A percentile compares a stretch with the other conserved stretches of the same genome.
phyloP scores from a whole-genome alignment of 92 coral and sea anemone species.

The Umimayanthus kanabou region DNA sequence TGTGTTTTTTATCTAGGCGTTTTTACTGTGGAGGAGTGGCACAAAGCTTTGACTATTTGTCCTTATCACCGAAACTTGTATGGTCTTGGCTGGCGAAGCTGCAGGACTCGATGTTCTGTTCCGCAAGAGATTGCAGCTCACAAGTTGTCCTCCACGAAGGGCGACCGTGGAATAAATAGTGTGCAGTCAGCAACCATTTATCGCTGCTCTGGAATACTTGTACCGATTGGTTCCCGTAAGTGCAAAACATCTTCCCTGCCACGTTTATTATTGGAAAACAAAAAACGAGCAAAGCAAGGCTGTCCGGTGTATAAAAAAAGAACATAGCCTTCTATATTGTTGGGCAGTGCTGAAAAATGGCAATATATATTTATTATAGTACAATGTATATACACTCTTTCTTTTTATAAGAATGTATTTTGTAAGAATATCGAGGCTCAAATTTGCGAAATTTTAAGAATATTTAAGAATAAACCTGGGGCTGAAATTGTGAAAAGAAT shows the following conservation, averaged over 20 bases:
- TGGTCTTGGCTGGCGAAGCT: neutral
- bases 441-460: too few relatives aligned
- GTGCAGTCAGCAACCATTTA: conserved; percentile 5
- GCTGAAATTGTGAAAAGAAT: too few relatives aligned
- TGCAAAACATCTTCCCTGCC: conserved; percentile 29
- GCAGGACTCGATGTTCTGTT: conserved; percentile 9
- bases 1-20: neutral
- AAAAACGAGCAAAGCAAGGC: conserved; percentile 14
- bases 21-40: neutral
- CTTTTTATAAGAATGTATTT: too few relatives aligned
- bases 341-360: conserved; percentile 8
- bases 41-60: neutral
- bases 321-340: neutral
- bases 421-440: too few relatives aligned
- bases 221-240: conserved; percentile 25
- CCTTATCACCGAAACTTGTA: neutral
- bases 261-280: neutral
- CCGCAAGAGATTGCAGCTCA: neutral
- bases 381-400: too few relatives aligned
- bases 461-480: too few relatives aligned
- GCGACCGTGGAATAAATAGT: neutral
- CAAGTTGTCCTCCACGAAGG: neutral
- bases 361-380: too few relatives aligned
- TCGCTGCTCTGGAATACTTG: conserved; percentile 30
- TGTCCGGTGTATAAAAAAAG: conserved; percentile 2